phyloP scores from a whole-genome alignment of 2,888 invertebrate genomes.

The Rotaria sp. region DNA sequence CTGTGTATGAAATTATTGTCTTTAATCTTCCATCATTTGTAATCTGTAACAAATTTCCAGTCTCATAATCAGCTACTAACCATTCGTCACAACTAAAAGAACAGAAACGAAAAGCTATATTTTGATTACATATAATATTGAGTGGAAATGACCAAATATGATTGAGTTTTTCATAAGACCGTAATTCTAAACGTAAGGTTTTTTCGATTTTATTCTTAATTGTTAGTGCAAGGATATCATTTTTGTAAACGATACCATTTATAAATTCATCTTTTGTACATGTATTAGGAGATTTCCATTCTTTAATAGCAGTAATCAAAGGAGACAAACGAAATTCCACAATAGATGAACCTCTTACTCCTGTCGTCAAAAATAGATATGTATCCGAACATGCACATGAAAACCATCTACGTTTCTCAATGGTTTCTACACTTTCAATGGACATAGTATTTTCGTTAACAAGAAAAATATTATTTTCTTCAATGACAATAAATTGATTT shows the following conservation, averaged over 20 bases:
- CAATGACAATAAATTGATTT: background rate
- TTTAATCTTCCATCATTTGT: background rate
- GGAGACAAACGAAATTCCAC: background rate
- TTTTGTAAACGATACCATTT: background rate
- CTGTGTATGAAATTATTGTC: background rate
- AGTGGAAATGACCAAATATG: background rate
- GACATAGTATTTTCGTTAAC: background rate
- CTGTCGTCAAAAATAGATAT: background rate
- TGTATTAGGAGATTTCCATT: background rate
- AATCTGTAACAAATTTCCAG: background rate
- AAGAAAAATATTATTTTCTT: background rate
- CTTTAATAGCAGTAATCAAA: background rate
- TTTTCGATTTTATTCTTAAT: background rate
- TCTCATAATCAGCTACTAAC: background rate
- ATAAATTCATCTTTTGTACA: background rate
- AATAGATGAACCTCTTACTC: background rate
- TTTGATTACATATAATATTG: background rate
- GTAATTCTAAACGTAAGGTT: background rate
- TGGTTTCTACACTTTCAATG: background rate
- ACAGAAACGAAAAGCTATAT: background rate
- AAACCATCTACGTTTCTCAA: background rate
- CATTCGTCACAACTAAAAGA: background rate
- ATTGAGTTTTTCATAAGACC: background rate
- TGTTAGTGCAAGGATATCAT: background rate
- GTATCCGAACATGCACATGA: background rate